These are phyloP conservation scores for Chelonia mydas DNA, from an alignment of 2,797 vertebrate genomes.

Conservation along the genomic window DNA sequence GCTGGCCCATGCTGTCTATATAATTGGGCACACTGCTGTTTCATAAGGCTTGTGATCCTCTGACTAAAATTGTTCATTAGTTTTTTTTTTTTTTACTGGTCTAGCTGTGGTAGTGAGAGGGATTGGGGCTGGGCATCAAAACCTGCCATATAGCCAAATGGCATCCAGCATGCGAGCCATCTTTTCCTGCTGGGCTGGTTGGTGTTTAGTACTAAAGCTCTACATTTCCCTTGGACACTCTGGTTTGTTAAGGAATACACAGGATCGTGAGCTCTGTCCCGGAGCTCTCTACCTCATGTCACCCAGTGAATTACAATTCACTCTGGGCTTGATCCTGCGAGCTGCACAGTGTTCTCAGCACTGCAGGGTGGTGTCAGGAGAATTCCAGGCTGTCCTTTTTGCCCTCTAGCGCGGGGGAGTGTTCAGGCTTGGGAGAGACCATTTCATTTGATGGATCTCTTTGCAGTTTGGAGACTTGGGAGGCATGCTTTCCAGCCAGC, in stretches of 20 bases:
- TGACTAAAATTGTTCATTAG: accelerated
- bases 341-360: neutral
- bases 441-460: accelerated
- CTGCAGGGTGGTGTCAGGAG: neutral
- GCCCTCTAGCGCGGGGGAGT: neutral
- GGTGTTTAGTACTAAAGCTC: accelerated
- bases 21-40: neutral
- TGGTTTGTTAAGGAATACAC: accelerated
- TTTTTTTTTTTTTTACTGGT: neutral
- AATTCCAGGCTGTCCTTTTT: neutral
- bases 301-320: neutral
- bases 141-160: neutral
- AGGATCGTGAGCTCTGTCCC: neutral
- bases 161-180: neutral
- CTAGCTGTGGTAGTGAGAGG: accelerated
- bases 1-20: neutral
- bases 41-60: neutral
- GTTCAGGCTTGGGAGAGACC: accelerated
- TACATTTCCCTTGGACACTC: neutral
- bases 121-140: neutral
- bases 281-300: accelerated
- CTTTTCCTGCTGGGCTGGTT: neutral
- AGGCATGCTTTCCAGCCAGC: neutral
- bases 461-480: neutral
- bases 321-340: neutral